Evolutionary conservation across 2,888 invertebrate genomes (phyloP).

Genomic region (Tetragnatha montana): DNA sequence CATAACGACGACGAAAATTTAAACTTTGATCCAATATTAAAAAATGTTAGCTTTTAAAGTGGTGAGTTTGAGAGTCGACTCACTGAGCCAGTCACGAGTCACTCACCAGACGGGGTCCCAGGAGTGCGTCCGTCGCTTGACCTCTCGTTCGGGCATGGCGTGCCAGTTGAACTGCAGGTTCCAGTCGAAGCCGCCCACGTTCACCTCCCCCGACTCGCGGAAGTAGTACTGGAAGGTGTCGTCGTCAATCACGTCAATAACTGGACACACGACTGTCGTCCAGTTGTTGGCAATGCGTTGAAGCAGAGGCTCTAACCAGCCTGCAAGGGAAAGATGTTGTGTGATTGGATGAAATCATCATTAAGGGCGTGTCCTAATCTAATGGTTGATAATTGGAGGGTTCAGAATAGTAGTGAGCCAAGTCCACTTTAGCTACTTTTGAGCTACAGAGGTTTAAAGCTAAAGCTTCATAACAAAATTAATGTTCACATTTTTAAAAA

Average conservation of each 20-base stretch:
- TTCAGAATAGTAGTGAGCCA: too few species aligned
- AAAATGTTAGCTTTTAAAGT: too few species aligned
- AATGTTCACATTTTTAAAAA: too few species aligned
- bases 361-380: neutral
- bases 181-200: slow-evolving; percentile 82
- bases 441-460: too few species aligned
- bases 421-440: too few species aligned
- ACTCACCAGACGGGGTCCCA: slow-evolving; percentile 90
- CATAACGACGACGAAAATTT: too few species aligned
- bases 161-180: slow-evolving; percentile 97
- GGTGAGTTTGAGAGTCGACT: too few species aligned
- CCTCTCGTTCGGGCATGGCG: slow-evolving; percentile 92
- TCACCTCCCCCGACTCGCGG: slow-evolving; percentile 78
- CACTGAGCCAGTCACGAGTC: too few species aligned
- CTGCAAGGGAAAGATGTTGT: slow-evolving; percentile 76
- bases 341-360: neutral
- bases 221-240: slow-evolving; percentile 93
- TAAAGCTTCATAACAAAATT: too few species aligned
- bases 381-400: too few species aligned
- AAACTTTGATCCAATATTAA: too few species aligned
- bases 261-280: slow-evolving; percentile 94
- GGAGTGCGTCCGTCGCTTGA: slow-evolving; percentile 87
- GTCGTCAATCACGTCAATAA: slow-evolving; percentile 96
- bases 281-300: slow-evolving; percentile 90
- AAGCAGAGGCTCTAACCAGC: slow-evolving; percentile 94